Evolutionary conservation across 1,140 invertebrate species (phyloP).

Genomic region (Amphibalanus amphitrite): DNA sequence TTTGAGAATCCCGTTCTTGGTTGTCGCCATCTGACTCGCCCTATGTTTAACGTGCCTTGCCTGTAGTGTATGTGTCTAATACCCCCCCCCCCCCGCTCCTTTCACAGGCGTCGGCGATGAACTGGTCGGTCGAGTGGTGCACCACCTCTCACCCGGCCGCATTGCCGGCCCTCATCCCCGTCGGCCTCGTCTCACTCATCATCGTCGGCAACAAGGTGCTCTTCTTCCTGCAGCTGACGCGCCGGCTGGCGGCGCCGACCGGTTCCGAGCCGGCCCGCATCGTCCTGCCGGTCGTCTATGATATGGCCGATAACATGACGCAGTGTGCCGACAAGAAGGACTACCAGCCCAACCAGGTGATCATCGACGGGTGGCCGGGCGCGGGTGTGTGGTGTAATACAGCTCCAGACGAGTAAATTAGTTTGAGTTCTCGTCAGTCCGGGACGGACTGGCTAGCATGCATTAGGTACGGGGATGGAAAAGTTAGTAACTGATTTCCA

Average conservation of each 20-base stretch:
- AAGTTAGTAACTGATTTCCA: too few species aligned
- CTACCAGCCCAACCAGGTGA: slow-evolving; percentile 30
- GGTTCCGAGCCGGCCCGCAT: slow-evolving; percentile 54
- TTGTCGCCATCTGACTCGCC: neutral
- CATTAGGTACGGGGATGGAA: too few species aligned
- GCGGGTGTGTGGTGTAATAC: too few species aligned
- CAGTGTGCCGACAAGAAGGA: slow-evolving; percentile 61
- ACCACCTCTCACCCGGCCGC: slow-evolving; percentile 66
- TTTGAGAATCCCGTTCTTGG: slow-evolving; percentile 3
- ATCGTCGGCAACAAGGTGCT: slow-evolving; percentile 68
- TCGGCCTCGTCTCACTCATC: slow-evolving; percentile 63
- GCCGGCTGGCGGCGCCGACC: slow-evolving; percentile 42
- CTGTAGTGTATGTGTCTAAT: neutral
- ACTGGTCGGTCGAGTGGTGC: slow-evolving; percentile 79
- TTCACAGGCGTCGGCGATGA: slow-evolving; percentile 42
- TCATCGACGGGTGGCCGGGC: too few species aligned
- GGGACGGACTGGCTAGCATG: too few species aligned
- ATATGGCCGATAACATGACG: slow-evolving; percentile 63
- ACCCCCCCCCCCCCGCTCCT: slow-evolving; percentile 36
- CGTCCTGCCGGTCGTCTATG: slow-evolving; percentile 73
- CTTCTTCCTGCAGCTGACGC: slow-evolving; percentile 73
- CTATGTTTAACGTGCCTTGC: too few species aligned
- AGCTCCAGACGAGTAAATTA: too few species aligned
- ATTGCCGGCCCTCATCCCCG: slow-evolving; percentile 60
- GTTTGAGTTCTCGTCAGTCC: too few species aligned